Evolutionary conservation across 2,888 invertebrate species (phyloP), one percentile per base, ranked within the genome.

Genomic region (Trilocha varians): DNA sequence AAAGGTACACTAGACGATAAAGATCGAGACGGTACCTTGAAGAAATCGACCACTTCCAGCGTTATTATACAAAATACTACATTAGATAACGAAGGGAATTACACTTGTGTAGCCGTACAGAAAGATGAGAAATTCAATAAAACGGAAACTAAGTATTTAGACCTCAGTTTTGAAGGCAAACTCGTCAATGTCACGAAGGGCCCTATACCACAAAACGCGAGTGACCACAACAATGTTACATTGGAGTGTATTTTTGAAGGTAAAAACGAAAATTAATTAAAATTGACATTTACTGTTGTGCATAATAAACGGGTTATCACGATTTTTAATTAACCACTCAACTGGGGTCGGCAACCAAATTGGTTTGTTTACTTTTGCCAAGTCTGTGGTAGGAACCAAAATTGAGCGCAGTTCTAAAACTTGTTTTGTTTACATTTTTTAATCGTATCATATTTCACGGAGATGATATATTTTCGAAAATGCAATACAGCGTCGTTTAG

Each of bases 241-340:
- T 47, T 82, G 57, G 53, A 52, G 32, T 87, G 86, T 57, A 47
- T 66, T 37, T 86, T 85, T 57, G 73, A 83, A 74, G 74, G 86
- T 86, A 45, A 55, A 65, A 52, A 39, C 39, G 32, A 16, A 35
- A 35, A 25, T 9, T 25, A 25, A 25, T 25, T 25, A 5, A 25
- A 25, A 25, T 2, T 3, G 11, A 3, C 11, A 2, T 25, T n/a
- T n/a, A n/a, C n/a, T 25, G 6, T n/a, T n/a, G n/a, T n/a, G n/a
- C n/a, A n/a, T n/a, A n/a, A n/a, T n/a, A n/a, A n/a, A n/a, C n/a
- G n/a, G n/a, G n/a, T n/a, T n/a, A n/a, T n/a, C n/a, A n/a, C n/a
- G n/a, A n/a, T n/a, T n/a, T n/a, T n/a, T n/a, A n/a, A n/a, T n/a
- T n/a, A n/a, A n/a, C n/a, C n/a, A n/a, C n/a, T n/a, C n/a, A n/a